Conservation (phyloP, 2,888 invertebrate genomes). For the Fissipunctia ypsillon region DNA sequence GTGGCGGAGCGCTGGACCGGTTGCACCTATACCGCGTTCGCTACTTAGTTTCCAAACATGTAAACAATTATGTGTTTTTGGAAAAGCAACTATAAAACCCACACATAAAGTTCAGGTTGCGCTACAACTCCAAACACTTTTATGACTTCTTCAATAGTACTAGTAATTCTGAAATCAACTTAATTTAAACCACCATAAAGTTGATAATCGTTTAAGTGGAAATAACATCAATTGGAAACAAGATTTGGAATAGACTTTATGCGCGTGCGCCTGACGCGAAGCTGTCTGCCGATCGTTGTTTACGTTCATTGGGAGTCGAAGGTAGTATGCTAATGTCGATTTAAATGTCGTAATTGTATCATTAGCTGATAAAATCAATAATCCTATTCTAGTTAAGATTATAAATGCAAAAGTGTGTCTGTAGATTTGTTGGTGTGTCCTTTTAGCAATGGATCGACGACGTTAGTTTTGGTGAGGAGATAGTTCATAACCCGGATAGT, state of each 20-base stretch:
- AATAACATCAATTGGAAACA: neutral
- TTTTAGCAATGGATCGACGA: neutral
- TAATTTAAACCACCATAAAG: rapidly evolving
- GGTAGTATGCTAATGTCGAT: conserved; percentile 37
- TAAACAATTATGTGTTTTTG: neutral
- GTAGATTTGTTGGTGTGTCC: neutral
- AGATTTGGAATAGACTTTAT: neutral
- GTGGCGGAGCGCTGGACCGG: conserved; percentile 54
- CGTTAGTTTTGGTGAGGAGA: neutral
- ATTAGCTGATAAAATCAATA: conserved; percentile 1
- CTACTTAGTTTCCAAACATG: conserved; percentile 1
- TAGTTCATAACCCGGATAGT: neutral
- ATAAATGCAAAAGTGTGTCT: neutral
- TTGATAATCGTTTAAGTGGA: neutral
- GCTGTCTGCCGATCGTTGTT: conserved; percentile 47
- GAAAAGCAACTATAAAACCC: neutral
- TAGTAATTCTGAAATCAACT: neutral
- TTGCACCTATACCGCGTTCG: conserved; percentile 20
- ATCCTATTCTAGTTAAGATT: neutral
- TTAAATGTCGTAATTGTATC: conserved; percentile 31
- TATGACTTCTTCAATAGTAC: neutral
- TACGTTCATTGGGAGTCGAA: conserved; percentile 33
- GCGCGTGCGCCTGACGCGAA: conserved; percentile 47
- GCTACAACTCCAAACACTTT: neutral
- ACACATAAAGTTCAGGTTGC: neutral